These are phyloP conservation scores for Neodiprion fabricii DNA, from an alignment of 1,140 invertebrate species.

Conservation along the genomic window DNA sequence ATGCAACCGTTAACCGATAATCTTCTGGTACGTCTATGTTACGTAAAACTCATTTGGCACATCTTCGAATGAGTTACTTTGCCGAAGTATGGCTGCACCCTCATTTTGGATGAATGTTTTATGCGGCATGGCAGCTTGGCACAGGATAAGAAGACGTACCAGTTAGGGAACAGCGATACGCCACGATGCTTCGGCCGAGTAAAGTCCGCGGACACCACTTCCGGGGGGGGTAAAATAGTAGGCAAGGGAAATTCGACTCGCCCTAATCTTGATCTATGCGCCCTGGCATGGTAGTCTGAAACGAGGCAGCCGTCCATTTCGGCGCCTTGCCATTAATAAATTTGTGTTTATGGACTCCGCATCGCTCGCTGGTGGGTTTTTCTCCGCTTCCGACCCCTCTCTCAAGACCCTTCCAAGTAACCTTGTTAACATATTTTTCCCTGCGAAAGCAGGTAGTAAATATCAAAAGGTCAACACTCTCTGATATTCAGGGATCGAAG, in stretches of 20 bases:
- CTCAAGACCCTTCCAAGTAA: background rate
- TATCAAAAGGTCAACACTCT: background rate
- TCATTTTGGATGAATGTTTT: too few species aligned
- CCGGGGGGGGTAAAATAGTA: background rate
- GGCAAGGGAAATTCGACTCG: background rate
- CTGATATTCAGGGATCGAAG: background rate
- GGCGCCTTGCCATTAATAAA: background rate
- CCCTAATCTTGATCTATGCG: background rate
- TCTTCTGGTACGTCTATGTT: too few species aligned
- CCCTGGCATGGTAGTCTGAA: background rate
- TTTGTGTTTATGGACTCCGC: background rate
- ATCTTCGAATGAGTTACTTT: too few species aligned
- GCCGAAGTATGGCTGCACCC: too few species aligned
- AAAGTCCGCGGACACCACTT: too few species aligned
- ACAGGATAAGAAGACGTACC: too few species aligned
- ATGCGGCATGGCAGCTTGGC: too few species aligned
- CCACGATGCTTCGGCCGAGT: too few species aligned
- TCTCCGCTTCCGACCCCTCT: background rate
- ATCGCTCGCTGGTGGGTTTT: background rate
- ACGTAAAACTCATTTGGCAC: too few species aligned
- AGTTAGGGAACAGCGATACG: too few species aligned
- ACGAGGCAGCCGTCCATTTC: too few species aligned
- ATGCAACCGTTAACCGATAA: too few species aligned
- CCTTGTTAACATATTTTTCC: background rate
- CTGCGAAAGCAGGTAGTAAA: background rate